Evolutionary conservation across 2,888 invertebrate species (phyloP).

Genomic region (Noctua janthe): DNA sequence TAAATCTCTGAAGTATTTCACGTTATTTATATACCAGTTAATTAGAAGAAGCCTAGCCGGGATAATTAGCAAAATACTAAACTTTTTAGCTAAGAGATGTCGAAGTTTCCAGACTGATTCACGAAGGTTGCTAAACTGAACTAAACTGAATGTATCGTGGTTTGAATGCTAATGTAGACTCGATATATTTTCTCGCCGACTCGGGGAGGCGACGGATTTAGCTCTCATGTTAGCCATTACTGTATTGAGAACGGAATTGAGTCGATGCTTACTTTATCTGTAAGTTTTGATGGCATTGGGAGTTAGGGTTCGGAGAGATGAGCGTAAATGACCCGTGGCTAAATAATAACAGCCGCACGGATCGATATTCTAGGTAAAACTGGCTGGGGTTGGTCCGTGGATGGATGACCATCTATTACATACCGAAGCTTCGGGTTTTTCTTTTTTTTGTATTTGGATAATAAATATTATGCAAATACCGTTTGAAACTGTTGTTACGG

Average conservation of each 20-base stretch:
- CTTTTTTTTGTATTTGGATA: too few relatives aligned
- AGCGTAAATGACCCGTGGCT: background rate
- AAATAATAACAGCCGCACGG: background rate
- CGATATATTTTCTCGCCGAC: background rate
- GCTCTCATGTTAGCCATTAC: background rate
- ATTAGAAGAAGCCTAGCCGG: slow-evolving; percentile 5
- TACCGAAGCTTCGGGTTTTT: too few relatives aligned
- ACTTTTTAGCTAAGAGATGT: background rate
- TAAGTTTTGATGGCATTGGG: background rate
- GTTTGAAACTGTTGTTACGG: too few relatives aligned
- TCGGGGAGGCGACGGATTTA: background rate
- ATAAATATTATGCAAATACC: too few relatives aligned
- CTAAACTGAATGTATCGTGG: slow-evolving; percentile 12
- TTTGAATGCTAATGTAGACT: slow-evolving; percentile 19
- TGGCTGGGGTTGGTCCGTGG: background rate
- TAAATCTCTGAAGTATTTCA: background rate
- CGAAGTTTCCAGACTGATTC: slow-evolving; percentile 28
- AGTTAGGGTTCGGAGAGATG: too few relatives aligned
- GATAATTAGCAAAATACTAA: slow-evolving; percentile 39
- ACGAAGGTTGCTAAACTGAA: background rate
- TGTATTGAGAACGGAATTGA: background rate
- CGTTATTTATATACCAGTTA: slow-evolving; percentile 16
- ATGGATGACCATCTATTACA: background rate
- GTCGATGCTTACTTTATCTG: background rate
- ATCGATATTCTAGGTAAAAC: background rate